Base-by-base conservation (phyloP, 2,797 vertebrate species). In the Melanotaenia trifasciata region DNA sequence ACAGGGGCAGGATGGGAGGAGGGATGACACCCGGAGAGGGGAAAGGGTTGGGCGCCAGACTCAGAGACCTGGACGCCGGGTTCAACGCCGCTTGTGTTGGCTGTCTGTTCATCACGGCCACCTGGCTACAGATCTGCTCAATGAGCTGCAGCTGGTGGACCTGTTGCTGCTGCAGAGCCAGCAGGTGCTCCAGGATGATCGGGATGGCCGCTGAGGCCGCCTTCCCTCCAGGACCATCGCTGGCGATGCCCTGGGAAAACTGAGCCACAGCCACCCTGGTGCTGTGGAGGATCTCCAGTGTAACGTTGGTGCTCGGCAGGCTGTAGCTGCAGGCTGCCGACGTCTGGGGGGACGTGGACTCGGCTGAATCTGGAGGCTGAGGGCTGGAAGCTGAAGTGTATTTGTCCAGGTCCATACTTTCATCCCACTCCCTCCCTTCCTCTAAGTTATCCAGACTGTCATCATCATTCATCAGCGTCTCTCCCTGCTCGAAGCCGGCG, bases 131-230 rank as follows among this genome's bases (percentile, higher is more conserved):
- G 89, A 99, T 99, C 95, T 99, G 98, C 92, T 99, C 97, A 0
- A 99, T 99, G 8, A 99, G 96, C 93, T 98, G 97, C 83, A 99
- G 95, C 92, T 99, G 98, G 84, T 97, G 98, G 51, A 99, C 95
- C 90, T 99, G 98, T 82, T 99, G 98, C 76, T 98, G 96, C 91
- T 99, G 98, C 89, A 99, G 87, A 11, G 97, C 96, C 90, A 99
- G 91, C 70, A 99, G 92, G 90, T 98, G 97, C 89, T 99, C 97
- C 81, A 99, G 93, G 84, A 99, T 99, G 91, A 96, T 93, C 1
- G 98, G 98, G 84, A 99, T 96, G 38, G 96, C 96, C 33, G 95
- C 93, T 0, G 96, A 94, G 0, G 90, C 92, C 1, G 92, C 92
- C 78, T 95, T 94, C 0, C 94, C 43, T 0, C 90, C 92, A 1